phyloP scores from a whole-genome alignment of 2,888 invertebrate species.

The Raillietiella orientalis region DNA sequence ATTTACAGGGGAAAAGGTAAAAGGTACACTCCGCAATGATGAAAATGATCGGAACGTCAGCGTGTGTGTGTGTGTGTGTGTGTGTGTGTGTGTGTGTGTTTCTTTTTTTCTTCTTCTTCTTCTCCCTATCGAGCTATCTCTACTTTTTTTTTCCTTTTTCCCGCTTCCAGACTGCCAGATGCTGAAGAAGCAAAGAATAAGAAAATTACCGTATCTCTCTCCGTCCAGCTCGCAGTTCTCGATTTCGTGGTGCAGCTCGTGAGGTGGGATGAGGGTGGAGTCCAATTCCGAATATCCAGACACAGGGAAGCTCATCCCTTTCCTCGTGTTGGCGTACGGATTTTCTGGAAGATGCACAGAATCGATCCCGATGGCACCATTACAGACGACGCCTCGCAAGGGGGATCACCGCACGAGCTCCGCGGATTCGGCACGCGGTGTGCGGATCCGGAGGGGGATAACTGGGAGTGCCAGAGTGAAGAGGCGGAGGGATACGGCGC shows the following conservation, averaged over 20 bases:
- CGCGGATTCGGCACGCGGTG: not conserved
- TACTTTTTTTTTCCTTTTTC: not conserved
- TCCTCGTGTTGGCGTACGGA: not conserved
- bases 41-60: no score
- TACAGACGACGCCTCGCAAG: no score
- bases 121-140: constrained; percentile 2
- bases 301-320: constrained; percentile 12
- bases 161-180: not conserved
- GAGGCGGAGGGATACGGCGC: no score
- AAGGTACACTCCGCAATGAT: no score
- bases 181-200: constrained; percentile 2
- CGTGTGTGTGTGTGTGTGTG: no score
- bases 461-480: not conserved
- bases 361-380: constrained; percentile 1
- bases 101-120: no score
- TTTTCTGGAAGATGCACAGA: not conserved
- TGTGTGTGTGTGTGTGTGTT: no score
- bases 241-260: constrained; percentile 7
- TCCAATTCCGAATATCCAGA: constrained; percentile 32
- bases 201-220: constrained; percentile 8
- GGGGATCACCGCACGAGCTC: no score
- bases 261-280: constrained; percentile 10
- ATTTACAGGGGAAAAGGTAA: no score
- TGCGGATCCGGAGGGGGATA: constrained; percentile 1
- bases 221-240: constrained; percentile 5